These are phyloP conservation scores for Eleutherodactylus coqui DNA, from an alignment of 2,797 vertebrate genomes.

Conservation along the genomic window DNA sequence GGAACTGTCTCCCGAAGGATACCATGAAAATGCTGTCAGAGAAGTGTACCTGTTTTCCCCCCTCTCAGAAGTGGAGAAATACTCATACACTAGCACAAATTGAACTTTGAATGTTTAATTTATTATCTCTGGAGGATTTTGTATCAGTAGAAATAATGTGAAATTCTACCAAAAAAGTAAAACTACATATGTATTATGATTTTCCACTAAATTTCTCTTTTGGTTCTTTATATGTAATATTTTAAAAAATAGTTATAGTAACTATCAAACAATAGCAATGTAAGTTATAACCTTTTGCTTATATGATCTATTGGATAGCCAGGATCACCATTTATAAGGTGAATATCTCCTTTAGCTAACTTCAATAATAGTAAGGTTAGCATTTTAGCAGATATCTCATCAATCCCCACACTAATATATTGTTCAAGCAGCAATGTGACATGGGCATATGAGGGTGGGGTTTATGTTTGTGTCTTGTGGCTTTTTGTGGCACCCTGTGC, in stretches of 20 bases:
- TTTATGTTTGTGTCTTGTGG: too few species aligned
- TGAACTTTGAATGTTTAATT: slow-evolving; percentile 62
- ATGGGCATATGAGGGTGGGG: too few species aligned
- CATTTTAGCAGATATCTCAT: too few species aligned
- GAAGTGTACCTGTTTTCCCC: slow-evolving; percentile 53
- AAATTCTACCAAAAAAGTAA: slow-evolving; percentile 20
- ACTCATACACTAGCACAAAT: slow-evolving; percentile 53
- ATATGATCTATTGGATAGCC: too few species aligned
- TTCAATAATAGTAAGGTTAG: neutral
- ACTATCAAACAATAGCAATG: neutral
- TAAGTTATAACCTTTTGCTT: neutral
- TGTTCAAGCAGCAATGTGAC: neutral
- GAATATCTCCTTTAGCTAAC: neutral
- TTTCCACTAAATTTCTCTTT: slow-evolving; percentile 11
- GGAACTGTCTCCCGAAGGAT: slow-evolving; percentile 54
- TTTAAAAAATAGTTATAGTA: neutral
- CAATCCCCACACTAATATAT: too few species aligned
- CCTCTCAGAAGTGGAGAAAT: slow-evolving; percentile 54
- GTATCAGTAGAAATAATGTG: slow-evolving; percentile 23
- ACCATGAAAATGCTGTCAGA: slow-evolving; percentile 51
- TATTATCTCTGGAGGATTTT: slow-evolving; percentile 52
- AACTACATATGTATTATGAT: slow-evolving; percentile 20
- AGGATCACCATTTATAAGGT: neutral
- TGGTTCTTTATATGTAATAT: slow-evolving; percentile 2
- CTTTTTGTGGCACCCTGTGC: too few species aligned